A percentile compares a stretch with the other conserved stretches of the same genome.
Evolutionary conservation across 1,140 invertebrate species (phyloP).

Genomic region (Drosophila nigromelanica): DNA sequence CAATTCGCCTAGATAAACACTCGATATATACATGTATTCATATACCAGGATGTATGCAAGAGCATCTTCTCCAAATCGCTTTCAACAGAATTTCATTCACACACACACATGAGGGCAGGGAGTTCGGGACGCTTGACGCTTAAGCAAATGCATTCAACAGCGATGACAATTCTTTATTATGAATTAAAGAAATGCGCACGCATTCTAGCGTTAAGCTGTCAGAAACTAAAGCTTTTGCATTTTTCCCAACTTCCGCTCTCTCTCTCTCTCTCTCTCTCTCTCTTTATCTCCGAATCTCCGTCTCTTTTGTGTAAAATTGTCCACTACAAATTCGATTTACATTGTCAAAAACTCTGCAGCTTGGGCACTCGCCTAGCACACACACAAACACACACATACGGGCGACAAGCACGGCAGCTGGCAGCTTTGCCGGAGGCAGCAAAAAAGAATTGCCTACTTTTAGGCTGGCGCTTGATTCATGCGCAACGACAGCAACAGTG

Average conservation of each 20-base stretch:
- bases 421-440: slow-evolving; percentile 14
- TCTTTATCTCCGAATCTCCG: neutral
- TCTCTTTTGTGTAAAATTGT: slow-evolving; percentile 27
- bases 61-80: slow-evolving; percentile 10
- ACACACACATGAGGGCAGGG: neutral
- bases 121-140: slow-evolving; percentile 3
- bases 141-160: slow-evolving; percentile 32
- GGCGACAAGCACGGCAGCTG: slow-evolving; percentile 6
- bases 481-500: slow-evolving; percentile 17
- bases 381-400: neutral
- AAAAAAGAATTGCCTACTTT: slow-evolving; percentile 59
- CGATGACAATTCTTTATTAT: slow-evolving; percentile 12
- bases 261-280: neutral
- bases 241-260: neutral
- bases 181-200: slow-evolving; percentile 34
- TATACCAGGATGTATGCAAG: slow-evolving; percentile 7
- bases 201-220: slow-evolving; percentile 29
- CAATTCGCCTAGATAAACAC: slow-evolving; percentile 47
- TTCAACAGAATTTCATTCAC: slow-evolving; percentile 10
- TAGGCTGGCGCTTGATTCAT: slow-evolving; percentile 55
- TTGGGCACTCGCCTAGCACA: neutral
- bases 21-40: slow-evolving; percentile 2
- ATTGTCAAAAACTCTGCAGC: slow-evolving; percentile 37
- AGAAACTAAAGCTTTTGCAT: slow-evolving; percentile 8
- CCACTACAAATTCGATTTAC: slow-evolving; percentile 44